Evolutionary conservation across 1,140 invertebrate species (phyloP), one percentile per base, ranked within the genome.

Genomic region (Drosophila elegans): DNA sequence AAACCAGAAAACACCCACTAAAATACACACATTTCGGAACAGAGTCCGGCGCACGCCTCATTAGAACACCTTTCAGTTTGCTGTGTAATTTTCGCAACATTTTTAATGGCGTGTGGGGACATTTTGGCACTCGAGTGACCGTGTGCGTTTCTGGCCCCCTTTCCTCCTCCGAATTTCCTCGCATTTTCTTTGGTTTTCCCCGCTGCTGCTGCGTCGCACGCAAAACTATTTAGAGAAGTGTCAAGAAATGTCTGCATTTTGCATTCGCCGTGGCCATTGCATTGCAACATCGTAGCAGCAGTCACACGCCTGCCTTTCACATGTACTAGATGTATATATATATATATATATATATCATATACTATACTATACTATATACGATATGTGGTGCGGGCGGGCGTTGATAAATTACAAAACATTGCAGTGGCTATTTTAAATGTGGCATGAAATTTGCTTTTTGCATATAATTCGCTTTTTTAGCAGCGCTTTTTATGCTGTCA

Each of bases 181-280:
- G 25, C 42, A 38, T 78, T 41, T 78, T 60, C 55, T 54, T 54
- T 53, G 49, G 52, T 52, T 49, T 66, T 53, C 62, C 42, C 62
- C 52, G 69, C 16, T 21, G 42, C 51, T 69, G 64, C 36, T 52
- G 77, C 79, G 78, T 77, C 68, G 80, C 84, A 89, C 80, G 84
- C 84, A 84, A 89, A 85, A 89, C 84, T 89, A 89, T 89, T 89
- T 89, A 89, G 84, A 89, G 85, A 89, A 89, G 84, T 89, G 84
- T 89, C 84, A 89, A 89, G 84, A 89, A 89, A 89, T 89, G 84
- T 89, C 84, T 89, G 80, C 84, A 89, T 89, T 84, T 71, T 75
- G 73, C 73, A 75, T 75, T 75, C 53, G 81, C 49, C 45, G 61
- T 67, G 64, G 78, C 79, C 48, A 59, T 69, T 85, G 83, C 48